These are phyloP conservation scores for Parnassius smintheus DNA, from an alignment of 2,888 invertebrate species.

Conservation along the genomic window DNA sequence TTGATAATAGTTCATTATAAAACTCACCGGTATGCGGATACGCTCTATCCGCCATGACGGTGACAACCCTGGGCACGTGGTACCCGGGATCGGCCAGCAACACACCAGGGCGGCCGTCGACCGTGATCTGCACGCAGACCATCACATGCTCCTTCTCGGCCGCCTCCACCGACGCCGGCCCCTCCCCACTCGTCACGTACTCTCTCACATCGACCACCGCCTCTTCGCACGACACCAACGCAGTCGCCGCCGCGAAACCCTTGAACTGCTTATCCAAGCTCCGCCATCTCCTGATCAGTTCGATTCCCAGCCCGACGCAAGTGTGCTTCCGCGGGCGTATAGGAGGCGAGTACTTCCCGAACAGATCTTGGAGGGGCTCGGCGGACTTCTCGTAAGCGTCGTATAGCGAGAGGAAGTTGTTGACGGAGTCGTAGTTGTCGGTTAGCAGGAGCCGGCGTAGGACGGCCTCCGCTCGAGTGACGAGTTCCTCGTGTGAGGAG, in stretches of 20 bases:
- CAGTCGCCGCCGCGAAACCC: slow-evolving; percentile 82
- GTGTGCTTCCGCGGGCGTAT: slow-evolving; percentile 90
- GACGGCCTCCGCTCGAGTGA: slow-evolving; percentile 88
- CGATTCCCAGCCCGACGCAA: slow-evolving; percentile 93
- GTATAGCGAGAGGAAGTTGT: slow-evolving; percentile 88
- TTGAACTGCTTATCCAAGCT: slow-evolving; percentile 82
- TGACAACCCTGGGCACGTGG: slow-evolving; percentile 92
- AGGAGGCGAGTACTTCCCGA: slow-evolving; percentile 88
- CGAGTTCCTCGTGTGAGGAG: slow-evolving; percentile 89
- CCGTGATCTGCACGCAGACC: slow-evolving; percentile 86
- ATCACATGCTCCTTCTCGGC: slow-evolving; percentile 95
- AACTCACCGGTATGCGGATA: slow-evolving; percentile 91
- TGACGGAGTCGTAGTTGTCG: slow-evolving; percentile 94
- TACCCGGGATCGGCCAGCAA: slow-evolving; percentile 95
- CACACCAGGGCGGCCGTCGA: slow-evolving; percentile 87
- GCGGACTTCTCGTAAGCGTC: slow-evolving; percentile 83
- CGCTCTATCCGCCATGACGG: slow-evolving; percentile 91
- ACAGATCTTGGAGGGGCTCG: slow-evolving; percentile 84
- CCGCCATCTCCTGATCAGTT: slow-evolving; percentile 85
- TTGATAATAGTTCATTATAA: neutral
- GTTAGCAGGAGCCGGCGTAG: slow-evolving; percentile 90
- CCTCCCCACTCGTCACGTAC: slow-evolving; percentile 79
- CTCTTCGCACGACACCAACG: slow-evolving; percentile 93
- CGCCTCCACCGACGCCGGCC: slow-evolving; percentile 80
- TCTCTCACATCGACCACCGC: slow-evolving; percentile 83